Evolutionary conservation across 2,888 invertebrate genomes (phyloP).

Genomic region (Ennomos quercinarius): DNA sequence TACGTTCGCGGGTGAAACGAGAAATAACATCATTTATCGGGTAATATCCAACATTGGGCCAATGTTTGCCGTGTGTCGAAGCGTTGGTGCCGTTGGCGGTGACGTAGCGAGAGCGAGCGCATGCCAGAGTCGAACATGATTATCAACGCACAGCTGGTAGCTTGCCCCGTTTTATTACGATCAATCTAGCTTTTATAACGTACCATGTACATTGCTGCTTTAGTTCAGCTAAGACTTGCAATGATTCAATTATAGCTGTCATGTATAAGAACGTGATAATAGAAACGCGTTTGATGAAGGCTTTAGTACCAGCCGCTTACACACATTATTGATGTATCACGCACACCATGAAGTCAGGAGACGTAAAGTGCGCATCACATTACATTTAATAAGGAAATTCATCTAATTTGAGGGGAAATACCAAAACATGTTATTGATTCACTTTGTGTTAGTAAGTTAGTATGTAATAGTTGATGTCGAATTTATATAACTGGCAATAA

Average conservation of each 20-base stretch:
- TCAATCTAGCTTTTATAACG: slow-evolving; percentile 20
- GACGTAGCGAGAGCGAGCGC: slow-evolving; percentile 60
- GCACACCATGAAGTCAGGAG: slow-evolving; percentile 26
- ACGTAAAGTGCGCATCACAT: slow-evolving; percentile 19
- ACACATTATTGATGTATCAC: slow-evolving; percentile 26
- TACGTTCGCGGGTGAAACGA: slow-evolving; percentile 20
- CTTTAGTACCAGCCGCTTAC: slow-evolving; percentile 16
- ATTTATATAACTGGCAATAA: too few species aligned
- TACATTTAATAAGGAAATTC: not conserved
- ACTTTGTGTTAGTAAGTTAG: too few species aligned
- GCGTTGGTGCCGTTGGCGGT: slow-evolving; percentile 51
- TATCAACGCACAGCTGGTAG: slow-evolving; percentile 76
- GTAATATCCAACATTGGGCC: slow-evolving; percentile 43
- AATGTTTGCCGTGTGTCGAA: slow-evolving; percentile 47
- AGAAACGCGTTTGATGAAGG: slow-evolving; percentile 7
- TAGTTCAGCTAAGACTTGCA: not conserved
- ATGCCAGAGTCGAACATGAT: slow-evolving; percentile 72
- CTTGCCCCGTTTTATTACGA: slow-evolving; percentile 42
- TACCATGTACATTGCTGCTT: slow-evolving; percentile 45
- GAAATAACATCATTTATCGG: slow-evolving; percentile 21
- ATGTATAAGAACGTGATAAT: slow-evolving; percentile 9
- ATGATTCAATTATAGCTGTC: not conserved
- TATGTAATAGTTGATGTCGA: too few species aligned
- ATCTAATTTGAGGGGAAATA: too few species aligned
- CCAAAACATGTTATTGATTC: too few species aligned